phyloP scores from a whole-genome alignment of 2,888 invertebrate genomes.

The Harpagoxenus sublaevis region DNA sequence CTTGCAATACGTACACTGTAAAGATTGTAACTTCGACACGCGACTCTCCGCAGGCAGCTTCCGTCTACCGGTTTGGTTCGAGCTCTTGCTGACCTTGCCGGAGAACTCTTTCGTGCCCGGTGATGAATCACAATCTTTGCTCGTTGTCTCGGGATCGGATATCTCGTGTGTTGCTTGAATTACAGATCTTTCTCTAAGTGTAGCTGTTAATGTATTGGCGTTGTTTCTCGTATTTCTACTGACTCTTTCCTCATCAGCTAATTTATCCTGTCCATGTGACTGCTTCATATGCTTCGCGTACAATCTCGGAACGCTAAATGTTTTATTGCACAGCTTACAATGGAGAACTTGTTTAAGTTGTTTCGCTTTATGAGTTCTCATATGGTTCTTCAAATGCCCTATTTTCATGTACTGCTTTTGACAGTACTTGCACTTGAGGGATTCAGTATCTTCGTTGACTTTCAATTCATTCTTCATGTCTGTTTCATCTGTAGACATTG shows the following conservation, averaged over 20 bases:
- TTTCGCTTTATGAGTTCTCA: constrained; percentile 71
- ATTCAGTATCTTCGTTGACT: not conserved
- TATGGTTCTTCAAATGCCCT: constrained; percentile 78
- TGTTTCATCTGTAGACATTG: constrained; percentile 22
- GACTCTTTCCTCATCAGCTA: not conserved
- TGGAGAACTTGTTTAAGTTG: constrained; percentile 64
- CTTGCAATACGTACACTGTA: constrained; percentile 79
- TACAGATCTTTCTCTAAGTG: not conserved
- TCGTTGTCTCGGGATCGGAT: not conserved
- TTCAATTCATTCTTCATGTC: constrained; percentile 22
- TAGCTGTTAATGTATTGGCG: not conserved
- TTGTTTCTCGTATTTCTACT: constrained; percentile 24
- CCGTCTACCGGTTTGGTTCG: constrained; percentile 18
- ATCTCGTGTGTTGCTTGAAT: not conserved
- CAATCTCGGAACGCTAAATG: constrained; percentile 72
- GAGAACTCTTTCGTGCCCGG: not conserved
- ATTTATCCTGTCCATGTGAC: constrained; percentile 67
- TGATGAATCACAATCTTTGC: constrained; percentile 3
- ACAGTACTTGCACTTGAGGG: constrained; percentile 77
- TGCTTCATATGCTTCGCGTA: constrained; percentile 76
- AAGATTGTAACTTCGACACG: constrained; percentile 63
- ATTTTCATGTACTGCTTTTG: constrained; percentile 76
- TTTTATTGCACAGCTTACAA: constrained; percentile 75
- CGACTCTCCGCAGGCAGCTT: constrained; percentile 56
- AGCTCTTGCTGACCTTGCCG: constrained; percentile 29